Evolutionary conservation across 2,797 vertebrate genomes (phyloP).

Genomic region (Cynodonichthys magdalenae): DNA sequence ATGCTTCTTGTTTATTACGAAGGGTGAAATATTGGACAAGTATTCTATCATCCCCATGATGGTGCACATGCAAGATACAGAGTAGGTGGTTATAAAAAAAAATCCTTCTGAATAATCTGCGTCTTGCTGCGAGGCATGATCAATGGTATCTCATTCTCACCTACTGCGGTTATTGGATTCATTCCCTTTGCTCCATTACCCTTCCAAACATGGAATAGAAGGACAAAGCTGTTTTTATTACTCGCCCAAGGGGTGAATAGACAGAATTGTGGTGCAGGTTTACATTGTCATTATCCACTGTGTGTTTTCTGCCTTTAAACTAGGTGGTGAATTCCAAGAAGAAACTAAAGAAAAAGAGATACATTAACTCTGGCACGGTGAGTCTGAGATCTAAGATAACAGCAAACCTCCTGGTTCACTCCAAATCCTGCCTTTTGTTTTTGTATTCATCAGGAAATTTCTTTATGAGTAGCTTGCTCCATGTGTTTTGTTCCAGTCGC

Average conservation of each 20-base stretch:
- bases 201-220: slow-evolving; percentile 49
- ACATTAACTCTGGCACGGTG: slow-evolving; percentile 94
- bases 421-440: slow-evolving; percentile 12
- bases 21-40: slow-evolving; percentile 10
- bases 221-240: slow-evolving; percentile 71
- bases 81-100: slow-evolving; percentile 31
- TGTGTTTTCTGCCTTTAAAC: slow-evolving; percentile 44
- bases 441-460: slow-evolving; percentile 38
- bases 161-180: slow-evolving; percentile 69
- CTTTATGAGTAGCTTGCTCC: slow-evolving; percentile 23
- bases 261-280: slow-evolving; percentile 56
- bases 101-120: slow-evolving; percentile 46
- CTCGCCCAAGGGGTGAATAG: slow-evolving; percentile 52
- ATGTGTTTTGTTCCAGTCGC: slow-evolving; percentile 20
- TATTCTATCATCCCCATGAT: slow-evolving; percentile 1
- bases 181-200: slow-evolving; percentile 65
- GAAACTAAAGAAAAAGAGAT: slow-evolving; percentile 97
- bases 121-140: slow-evolving; percentile 59
- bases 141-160: slow-evolving; percentile 69
- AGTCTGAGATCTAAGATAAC: slow-evolving; percentile 70
- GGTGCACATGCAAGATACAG: slow-evolving; percentile 25
- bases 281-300: slow-evolving; percentile 44
- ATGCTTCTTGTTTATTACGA: slow-evolving; percentile 17
- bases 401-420: slow-evolving; percentile 21
- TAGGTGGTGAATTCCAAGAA: slow-evolving; percentile 96